These are phyloP conservation scores for Zaprionus nigranus DNA, from an alignment of 1,140 invertebrate species.

Conservation along the genomic window DNA sequence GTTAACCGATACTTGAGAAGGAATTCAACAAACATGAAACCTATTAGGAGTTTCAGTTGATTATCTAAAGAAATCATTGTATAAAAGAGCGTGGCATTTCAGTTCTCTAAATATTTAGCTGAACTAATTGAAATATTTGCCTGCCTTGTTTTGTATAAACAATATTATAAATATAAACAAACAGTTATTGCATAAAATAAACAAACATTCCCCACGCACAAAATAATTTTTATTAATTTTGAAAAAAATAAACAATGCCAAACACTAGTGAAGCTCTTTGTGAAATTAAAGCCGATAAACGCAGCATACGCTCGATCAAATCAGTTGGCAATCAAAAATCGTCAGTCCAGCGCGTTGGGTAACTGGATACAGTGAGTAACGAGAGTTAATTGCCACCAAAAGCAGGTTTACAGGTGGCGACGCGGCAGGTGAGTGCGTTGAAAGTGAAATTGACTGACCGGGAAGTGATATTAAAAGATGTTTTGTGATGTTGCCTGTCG, in stretches of 20 bases:
- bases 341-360: conserved; percentile 44
- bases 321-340: conserved; percentile 35
- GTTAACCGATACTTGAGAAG: neutral
- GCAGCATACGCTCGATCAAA: neutral
- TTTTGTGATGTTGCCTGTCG: conserved; percentile 30
- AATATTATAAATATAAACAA: neutral
- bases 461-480: conserved; percentile 68
- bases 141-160: too few relatives aligned
- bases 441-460: conserved; percentile 75
- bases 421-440: conserved; percentile 58
- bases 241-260: neutral
- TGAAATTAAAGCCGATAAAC: neutral
- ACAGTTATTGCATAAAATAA: neutral
- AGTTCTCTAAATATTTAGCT: too few relatives aligned
- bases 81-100: neutral
- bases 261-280: neutral
- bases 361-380: conserved; percentile 58
- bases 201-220: neutral
- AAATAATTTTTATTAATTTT: neutral
- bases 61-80: neutral
- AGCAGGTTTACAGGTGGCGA: conserved; percentile 61
- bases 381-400: conserved; percentile 59
- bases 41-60: neutral
- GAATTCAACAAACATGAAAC: too few relatives aligned
- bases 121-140: neutral